Conservation (phyloP, 2,113 vertebrate genomes). For the Marmota flaviventris region DNA sequence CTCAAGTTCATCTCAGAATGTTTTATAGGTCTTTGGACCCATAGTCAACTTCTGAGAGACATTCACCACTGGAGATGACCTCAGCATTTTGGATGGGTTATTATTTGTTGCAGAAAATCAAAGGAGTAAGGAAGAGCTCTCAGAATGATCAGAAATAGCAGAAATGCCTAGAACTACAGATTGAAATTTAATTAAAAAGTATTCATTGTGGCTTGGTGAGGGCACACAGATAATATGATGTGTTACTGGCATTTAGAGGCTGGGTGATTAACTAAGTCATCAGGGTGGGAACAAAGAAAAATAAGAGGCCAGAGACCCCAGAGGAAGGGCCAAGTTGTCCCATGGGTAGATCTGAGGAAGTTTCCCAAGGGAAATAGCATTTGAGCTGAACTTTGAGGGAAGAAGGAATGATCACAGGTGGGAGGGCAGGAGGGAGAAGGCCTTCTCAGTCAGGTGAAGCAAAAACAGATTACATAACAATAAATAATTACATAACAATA, state of each 20-base stretch:
- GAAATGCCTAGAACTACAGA: neutral
- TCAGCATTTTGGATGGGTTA: neutral
- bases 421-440: neutral
- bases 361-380: neutral
- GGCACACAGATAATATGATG: accelerated
- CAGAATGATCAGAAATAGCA: neutral
- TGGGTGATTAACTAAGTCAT: neutral
- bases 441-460: neutral
- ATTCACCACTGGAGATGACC: neutral
- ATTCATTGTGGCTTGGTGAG: neutral
- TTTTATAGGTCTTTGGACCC: neutral
- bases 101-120: neutral
- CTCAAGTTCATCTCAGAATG: neutral
- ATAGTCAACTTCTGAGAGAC: neutral
- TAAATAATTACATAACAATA: neutral
- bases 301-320: neutral
- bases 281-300: neutral
- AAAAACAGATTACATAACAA: neutral
- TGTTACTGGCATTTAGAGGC: neutral
- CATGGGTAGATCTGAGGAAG: neutral
- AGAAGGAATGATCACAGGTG: neutral
- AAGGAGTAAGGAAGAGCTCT: neutral
- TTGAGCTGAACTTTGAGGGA: neutral
- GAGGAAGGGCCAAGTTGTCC: neutral
- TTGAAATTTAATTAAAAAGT: neutral